phyloP scores from a whole-genome alignment of 2,113 vertebrate genomes.

The Apodemus speciosus region DNA sequence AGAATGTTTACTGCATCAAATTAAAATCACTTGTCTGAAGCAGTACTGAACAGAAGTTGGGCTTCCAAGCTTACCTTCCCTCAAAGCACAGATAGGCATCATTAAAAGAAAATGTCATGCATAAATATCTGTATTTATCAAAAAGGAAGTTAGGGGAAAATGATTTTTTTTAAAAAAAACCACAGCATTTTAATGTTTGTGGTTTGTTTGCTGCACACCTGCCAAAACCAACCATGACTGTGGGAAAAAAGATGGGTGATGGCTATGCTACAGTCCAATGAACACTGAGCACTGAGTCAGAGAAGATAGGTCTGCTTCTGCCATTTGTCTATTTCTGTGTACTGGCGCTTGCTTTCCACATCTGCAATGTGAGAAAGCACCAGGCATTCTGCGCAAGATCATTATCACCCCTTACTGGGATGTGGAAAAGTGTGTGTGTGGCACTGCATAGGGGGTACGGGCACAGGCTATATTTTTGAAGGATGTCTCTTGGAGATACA shows the following conservation, averaged over 20 bases:
- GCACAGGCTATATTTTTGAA: background rate
- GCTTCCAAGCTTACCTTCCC: slow-evolving; percentile 64
- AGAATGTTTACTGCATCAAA: slow-evolving; percentile 67
- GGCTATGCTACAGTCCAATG: background rate
- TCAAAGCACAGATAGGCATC: slow-evolving; percentile 53
- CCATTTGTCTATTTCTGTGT: background rate
- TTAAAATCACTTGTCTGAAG: slow-evolving; percentile 68
- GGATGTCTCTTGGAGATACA: background rate
- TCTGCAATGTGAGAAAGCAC: background rate
- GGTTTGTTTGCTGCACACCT: slow-evolving; percentile 18
- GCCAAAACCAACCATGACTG: background rate
- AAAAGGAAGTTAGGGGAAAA: slow-evolving; percentile 23
- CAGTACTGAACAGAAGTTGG: slow-evolving; percentile 65
- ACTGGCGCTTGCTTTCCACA: background rate
- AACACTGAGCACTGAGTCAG: background rate
- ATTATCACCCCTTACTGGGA: background rate
- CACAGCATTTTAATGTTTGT: background rate
- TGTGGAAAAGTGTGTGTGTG: background rate
- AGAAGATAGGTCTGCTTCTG: background rate
- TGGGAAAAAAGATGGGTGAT: background rate
- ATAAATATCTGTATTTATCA: slow-evolving; percentile 49
- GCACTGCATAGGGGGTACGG: background rate
- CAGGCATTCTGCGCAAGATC: background rate
- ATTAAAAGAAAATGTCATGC: slow-evolving; percentile 71
- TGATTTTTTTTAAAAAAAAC: slow-evolving; percentile 8